Evolutionary conservation across 2,113 vertebrate genomes (phyloP).

Genomic region (Pterocles orientalis): DNA sequence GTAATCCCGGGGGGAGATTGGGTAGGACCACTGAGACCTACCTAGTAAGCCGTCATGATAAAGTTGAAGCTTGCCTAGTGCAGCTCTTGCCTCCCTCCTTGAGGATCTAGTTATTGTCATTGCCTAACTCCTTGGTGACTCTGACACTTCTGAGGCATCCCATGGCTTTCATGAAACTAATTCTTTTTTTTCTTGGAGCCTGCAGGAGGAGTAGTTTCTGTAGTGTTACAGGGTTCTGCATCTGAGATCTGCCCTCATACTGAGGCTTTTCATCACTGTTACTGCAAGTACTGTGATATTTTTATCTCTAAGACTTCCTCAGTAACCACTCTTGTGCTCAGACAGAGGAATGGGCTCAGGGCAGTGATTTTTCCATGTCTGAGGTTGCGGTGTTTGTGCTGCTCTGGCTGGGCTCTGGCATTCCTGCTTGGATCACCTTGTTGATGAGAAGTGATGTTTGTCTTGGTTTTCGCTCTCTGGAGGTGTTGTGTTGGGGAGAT

Average conservation of each 20-base stretch:
- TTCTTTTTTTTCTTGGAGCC: background rate
- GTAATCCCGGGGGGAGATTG: background rate
- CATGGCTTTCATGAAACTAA: background rate
- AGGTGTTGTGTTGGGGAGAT: fast-evolving
- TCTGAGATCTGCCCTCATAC: background rate
- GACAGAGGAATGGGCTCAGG: background rate
- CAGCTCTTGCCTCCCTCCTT: background rate
- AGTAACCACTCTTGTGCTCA: background rate
- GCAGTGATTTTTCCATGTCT: background rate
- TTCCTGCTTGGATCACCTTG: background rate
- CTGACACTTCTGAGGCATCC: background rate
- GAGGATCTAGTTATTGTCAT: background rate
- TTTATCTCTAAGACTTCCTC: background rate
- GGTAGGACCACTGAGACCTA: background rate
- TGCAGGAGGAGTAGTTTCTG: background rate
- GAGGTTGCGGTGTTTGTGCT: background rate
- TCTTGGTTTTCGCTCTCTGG: background rate
- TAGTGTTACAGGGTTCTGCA: background rate
- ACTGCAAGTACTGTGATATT: background rate
- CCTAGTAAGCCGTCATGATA: background rate
- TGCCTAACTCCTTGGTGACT: background rate
- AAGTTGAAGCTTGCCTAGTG: background rate
- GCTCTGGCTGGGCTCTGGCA: background rate
- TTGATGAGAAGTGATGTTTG: background rate
- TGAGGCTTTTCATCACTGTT: background rate